These are phyloP conservation scores for Tolmerus cingulatus DNA, from an alignment of 2,888 invertebrate genomes.

Conservation along the genomic window DNA sequence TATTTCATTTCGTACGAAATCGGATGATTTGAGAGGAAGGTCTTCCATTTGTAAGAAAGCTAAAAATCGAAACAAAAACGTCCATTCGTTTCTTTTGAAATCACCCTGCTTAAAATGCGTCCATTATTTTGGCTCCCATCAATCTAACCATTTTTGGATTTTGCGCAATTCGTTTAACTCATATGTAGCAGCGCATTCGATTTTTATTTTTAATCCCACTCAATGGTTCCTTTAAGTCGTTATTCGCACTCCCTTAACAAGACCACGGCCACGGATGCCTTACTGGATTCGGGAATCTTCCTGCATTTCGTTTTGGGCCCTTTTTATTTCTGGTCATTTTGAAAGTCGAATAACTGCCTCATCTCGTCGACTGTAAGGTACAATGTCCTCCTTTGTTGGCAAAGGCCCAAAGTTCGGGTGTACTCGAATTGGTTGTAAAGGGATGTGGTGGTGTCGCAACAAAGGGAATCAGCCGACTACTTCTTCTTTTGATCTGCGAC, in stretches of 20 bases:
- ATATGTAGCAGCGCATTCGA: not conserved
- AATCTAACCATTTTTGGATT: not conserved
- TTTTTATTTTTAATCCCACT: not conserved
- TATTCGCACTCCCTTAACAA: constrained; percentile 9
- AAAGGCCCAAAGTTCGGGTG: not conserved
- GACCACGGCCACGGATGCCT: not conserved
- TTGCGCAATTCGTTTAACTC: not conserved
- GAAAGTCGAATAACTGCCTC: not conserved
- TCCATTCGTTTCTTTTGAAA: not conserved
- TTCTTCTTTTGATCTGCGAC: not conserved
- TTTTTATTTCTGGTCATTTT: not conserved
- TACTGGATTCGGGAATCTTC: not conserved
- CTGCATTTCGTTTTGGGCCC: not conserved
- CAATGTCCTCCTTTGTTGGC: constrained; percentile 5
- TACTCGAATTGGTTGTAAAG: not conserved
- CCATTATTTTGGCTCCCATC: not conserved
- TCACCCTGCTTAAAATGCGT: not conserved
- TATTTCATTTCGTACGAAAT: not conserved
- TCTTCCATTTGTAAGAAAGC: not conserved
- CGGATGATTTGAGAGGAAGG: not conserved
- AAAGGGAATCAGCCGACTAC: not conserved
- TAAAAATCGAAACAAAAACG: not conserved
- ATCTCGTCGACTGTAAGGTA: not conserved
- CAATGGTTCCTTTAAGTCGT: not conserved
- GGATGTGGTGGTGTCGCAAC: not conserved